These are phyloP conservation scores for Amphipyra tragopoginis DNA, from an alignment of 2,888 invertebrate genomes.

Conservation along the genomic window DNA sequence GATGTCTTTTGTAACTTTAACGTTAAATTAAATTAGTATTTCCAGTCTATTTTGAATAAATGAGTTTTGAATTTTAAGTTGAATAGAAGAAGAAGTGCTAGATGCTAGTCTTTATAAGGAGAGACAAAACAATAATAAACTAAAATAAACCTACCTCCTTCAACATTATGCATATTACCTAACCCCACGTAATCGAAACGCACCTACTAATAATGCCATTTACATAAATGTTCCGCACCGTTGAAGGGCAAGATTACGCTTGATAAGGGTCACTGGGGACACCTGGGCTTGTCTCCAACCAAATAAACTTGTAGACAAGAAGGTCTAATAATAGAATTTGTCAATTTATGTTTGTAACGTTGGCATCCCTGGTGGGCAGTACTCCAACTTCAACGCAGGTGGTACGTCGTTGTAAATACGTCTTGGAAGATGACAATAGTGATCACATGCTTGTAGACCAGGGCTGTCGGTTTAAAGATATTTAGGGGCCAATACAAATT, in stretches of 20 bases:
- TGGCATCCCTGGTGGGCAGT: constrained; percentile 50
- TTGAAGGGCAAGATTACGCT: constrained; percentile 34
- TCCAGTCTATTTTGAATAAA: too few species aligned
- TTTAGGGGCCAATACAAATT: too few species aligned
- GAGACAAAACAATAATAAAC: too few species aligned
- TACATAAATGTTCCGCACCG: constrained; percentile 41
- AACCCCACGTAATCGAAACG: constrained; percentile 26
- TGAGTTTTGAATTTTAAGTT: too few species aligned
- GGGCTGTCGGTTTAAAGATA: neutral
- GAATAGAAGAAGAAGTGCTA: too few species aligned
- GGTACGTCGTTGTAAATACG: constrained; percentile 18
- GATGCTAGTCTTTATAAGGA: too few species aligned
- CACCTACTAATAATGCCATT: constrained; percentile 28
- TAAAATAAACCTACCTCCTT: neutral
- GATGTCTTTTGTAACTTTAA: too few species aligned
- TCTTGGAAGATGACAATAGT: constrained; percentile 22
- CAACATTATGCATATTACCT: neutral
- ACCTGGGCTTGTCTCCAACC: constrained; percentile 44
- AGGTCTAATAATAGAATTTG: constrained; percentile 41
- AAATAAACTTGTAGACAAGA: constrained; percentile 17
- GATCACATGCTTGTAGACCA: constrained; percentile 23
- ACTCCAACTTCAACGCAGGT: constrained; percentile 43
- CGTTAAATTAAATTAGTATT: too few species aligned
- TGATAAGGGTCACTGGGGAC: constrained; percentile 49
- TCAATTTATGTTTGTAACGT: constrained; percentile 39